Base-by-base conservation (phyloP, 2,113 vertebrate species). In the Chunga burmeisteri region DNA sequence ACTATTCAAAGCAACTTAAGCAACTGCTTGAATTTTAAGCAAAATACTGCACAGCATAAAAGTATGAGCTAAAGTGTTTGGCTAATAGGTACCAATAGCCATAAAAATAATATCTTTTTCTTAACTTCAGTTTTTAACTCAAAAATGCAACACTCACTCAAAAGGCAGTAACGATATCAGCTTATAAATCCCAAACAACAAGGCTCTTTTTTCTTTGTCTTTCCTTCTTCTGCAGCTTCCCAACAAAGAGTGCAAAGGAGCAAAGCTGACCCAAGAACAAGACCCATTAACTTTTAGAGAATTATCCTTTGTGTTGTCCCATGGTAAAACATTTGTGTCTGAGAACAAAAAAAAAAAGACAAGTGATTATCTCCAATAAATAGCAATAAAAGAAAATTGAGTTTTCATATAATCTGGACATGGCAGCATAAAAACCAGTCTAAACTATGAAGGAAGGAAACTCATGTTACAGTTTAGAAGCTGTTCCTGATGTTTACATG, bases 401-500 rank as follows among this genome's bases (percentile, higher is more conserved):
- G 46, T 86, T 77, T 92, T 90, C 22, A 3, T n/a, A 83, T 71
- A 2, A 75, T 67, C 47, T 84, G 47, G 88, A 78, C 53, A 63
- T 10, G 29, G 61, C 70, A 85, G 66, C 44, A 81, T 52, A 70
- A 80, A 88, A 66, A 17, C 2, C 46, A 36, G 46, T 19, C 72
- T 78, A 13, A 92, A 59, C 42, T 63, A n/a, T 12, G 83, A 83
- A 52, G 55, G 63, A 82, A 80, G 50, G 52, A 84, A 88, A 92
- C 36, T 84, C 47, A 27, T 16, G 25, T 81, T 94, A 77, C 50
- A 84, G 78, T 73, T 93, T 74, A 92, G 94, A 94, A 93, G 81
- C 52, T 23, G 47, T 38, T 95, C 81, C 79, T 93, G 71, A 91
- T 96, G 83, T 93, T 96, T 95, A 95, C 81, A 90, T 62, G 92